Evolutionary conservation across 53 echinoderm and acorn worm genomes (phyloP), one percentile per base, ranked within the genome.

Genomic region (Echinarachnius parma): DNA sequence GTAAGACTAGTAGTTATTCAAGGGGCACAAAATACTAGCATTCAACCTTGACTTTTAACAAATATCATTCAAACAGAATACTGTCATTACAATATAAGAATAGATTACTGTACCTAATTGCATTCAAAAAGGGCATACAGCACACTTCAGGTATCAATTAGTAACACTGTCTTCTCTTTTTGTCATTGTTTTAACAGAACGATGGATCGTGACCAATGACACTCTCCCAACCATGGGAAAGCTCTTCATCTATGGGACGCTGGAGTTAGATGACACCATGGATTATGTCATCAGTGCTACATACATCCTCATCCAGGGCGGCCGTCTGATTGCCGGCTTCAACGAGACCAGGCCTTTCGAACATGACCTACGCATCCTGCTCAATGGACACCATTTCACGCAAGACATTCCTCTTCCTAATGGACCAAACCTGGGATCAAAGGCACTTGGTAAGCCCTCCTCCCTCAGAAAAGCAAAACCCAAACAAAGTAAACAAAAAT

Each of bases 371-470:
- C 46, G 66, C 30, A 81, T 92, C 59, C 29, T 85, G 26, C 59
- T 92, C n/a, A 65, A 56, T 44, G 93, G 93, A 5, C 49, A 82
- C 48, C 93, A 89, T 53, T 79, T 79, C 29, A 92, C 86, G 0
- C 79, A 78, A 15, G 88, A 92, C 26, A 82, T 85, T 34, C 79
- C 89, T 4, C 83, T 92, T 21, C 93, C 93, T 14, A 82, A 66
- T 56, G 93, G 93, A 61, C 93, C 93, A 19, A 89, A 89, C 28
- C 72, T 92, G n/a, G 93, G 93, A 42, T 79, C 93, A 9, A 92
- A 92, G 75, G 88, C 81, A 22, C 62, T 92, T 13, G 93, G 93
- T 92, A 29, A 22, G 82, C n/a, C n/a, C n/a, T n/a, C n/a, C n/a
- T n/a, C n/a, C n/a, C n/a, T n/a, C n/a, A n/a, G n/a, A n/a, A n/a